These are phyloP conservation scores for Drepana arcuata DNA, from an alignment of 1,140 invertebrate genomes.

Conservation along the genomic window DNA sequence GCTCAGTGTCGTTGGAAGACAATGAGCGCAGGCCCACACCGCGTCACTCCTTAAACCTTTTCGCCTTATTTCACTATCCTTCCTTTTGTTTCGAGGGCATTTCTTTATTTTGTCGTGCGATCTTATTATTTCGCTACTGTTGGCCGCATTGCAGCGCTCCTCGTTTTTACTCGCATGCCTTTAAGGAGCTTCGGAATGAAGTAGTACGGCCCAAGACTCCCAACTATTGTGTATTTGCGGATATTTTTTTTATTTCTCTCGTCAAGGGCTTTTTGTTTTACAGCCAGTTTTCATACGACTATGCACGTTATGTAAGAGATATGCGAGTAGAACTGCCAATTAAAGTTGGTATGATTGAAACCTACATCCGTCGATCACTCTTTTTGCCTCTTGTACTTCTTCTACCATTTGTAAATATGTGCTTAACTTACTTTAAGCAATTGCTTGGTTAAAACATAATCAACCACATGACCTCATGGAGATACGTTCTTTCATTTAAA, in stretches of 20 bases:
- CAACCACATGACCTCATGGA: no score
- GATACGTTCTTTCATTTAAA: no score
- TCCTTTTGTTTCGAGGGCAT: conserved; percentile 62
- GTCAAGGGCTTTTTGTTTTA: conserved; percentile 38
- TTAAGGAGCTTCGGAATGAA: conserved; percentile 53
- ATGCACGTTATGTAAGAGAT: conserved; percentile 34
- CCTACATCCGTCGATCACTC: no score
- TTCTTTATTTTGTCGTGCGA: conserved; percentile 69
- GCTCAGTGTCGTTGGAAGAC: conserved; percentile 28
- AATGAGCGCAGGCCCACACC: conserved; percentile 60
- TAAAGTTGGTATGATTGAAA: conserved; percentile 18
- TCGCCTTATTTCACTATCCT: conserved; percentile 65
- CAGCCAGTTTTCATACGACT: conserved; percentile 15
- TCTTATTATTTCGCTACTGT: conserved; percentile 71
- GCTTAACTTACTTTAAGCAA: no score
- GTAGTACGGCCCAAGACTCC: conserved; percentile 50
- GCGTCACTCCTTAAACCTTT: conserved; percentile 65
- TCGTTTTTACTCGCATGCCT: conserved; percentile 59
- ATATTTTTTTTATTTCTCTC: conserved; percentile 36
- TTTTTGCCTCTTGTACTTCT: no score
- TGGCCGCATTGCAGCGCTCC: conserved; percentile 42
- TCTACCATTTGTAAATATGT: no score
- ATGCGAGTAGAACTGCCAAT: conserved; percentile 13
- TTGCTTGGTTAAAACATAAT: no score
- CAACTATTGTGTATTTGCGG: conserved; percentile 56